Percentiles rank a stretch among this genome's conserved stretches.
phyloP scores from a whole-genome alignment of 2,888 invertebrate species.

The Torymus texanus region DNA sequence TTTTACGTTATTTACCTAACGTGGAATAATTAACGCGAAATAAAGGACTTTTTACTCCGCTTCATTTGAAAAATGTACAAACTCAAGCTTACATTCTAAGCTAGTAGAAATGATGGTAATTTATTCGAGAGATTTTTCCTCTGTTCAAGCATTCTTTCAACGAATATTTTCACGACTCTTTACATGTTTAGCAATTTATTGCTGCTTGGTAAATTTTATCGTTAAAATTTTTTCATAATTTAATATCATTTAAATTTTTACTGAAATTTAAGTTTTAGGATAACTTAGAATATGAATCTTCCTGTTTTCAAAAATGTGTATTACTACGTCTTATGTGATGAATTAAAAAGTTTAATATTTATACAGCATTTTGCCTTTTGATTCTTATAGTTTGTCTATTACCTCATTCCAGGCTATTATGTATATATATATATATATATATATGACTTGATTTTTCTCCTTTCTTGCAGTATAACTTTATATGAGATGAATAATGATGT shows the following conservation, averaged over 20 bases:
- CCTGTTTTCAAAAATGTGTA: constrained; percentile 3
- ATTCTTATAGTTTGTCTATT: constrained; percentile 4
- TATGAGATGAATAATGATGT: background rate
- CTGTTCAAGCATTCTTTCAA: constrained; percentile 10
- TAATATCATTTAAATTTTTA: background rate
- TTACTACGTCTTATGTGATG: background rate
- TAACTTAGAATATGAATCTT: background rate
- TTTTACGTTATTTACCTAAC: constrained; percentile 4
- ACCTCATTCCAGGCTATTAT: constrained; percentile 7
- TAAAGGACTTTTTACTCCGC: background rate
- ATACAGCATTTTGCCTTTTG: constrained; percentile 18
- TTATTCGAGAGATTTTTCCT: constrained; percentile 3
- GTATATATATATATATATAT: no score
- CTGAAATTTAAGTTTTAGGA: constrained; percentile 5
- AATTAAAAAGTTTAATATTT: background rate
- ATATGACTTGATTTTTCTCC: background rate
- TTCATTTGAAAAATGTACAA: constrained; percentile 25
- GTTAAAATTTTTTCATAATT: background rate
- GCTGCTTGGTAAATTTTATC: constrained; percentile 17
- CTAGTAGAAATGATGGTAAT: constrained; percentile 15
- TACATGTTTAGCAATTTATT: background rate
- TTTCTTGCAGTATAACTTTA: background rate
- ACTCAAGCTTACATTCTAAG: constrained; percentile 19
- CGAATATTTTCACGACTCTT: background rate
- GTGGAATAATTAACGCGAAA: constrained; percentile 10